Evolutionary conservation across 2,888 invertebrate species (phyloP), one percentile per base, ranked within the genome.

Genomic region (Mylabris sibirica): DNA sequence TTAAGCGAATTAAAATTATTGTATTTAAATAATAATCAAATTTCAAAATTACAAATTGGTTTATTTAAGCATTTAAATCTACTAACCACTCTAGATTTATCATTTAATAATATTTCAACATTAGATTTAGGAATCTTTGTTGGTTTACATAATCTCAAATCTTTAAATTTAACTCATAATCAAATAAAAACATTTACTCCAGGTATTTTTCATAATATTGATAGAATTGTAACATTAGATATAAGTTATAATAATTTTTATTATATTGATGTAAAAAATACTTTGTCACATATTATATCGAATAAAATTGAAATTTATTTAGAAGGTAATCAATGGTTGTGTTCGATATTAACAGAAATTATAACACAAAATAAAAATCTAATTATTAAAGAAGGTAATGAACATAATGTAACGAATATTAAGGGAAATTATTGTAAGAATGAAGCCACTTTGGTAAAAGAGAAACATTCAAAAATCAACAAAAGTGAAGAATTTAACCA

Each of bases 181-280:
- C 12, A 59, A 8, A n/a, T 63, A 14, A 44, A 59, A 34, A 30
- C 30, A 20, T 60, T 63, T 26, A 44, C 41, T 49, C 0, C 4
- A 9, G 49, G 59, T n/a, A 67, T 60, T 24, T 67, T 44, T 22
- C 35, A 63, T 34, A 26, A 63, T 59, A 17, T 67, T 17, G 41
- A 63, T 20, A 59, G 24, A 59, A 63, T 63, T 49, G 26, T 24
- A 26, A 26, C 0, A 12, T 57, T 57, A 57, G 60, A 67, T 44
- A 63, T 67, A 57, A n/a, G 41, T 17, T 63, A 67, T 26, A 67
- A 67, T 34, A 34, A 59, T 17, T 12, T 41, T 11, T 9, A 49
- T 30, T 22, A 49, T 26, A 44, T 67, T 8, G 59, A 38, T 57
- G 26, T 57, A 14, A 14, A 24, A 3, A 57, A 57, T 26, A 57